phyloP scores from a whole-genome alignment of 2,113 vertebrate species.

The Nettapus auritus region DNA sequence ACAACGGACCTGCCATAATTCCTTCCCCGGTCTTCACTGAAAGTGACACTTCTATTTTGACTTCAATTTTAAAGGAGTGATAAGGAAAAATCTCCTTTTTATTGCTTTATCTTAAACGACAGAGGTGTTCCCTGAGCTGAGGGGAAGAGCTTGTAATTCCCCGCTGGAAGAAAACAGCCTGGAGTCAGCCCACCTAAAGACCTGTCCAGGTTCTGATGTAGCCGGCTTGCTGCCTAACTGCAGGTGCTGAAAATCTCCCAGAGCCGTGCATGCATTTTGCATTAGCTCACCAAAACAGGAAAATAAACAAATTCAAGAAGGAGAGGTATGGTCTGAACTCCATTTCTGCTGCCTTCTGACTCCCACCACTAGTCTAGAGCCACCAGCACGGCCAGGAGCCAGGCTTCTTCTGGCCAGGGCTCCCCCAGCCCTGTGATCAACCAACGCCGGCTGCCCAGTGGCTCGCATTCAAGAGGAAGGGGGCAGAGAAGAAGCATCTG shows the following conservation, averaged over 20 bases:
- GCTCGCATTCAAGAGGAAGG: not conserved
- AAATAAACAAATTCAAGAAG: not conserved
- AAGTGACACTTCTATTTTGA: not conserved
- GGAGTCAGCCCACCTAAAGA: not conserved
- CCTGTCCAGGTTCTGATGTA: not conserved
- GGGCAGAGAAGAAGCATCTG: not conserved
- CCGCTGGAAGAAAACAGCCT: not conserved
- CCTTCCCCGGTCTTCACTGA: not conserved
- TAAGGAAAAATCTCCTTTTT: not conserved
- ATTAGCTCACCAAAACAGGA: not conserved
- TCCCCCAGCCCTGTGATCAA: not conserved
- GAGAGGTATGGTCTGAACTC: not conserved
- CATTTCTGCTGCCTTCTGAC: not conserved
- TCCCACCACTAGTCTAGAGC: not conserved
- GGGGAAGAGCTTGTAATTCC: not conserved
- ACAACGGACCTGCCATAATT: not conserved
- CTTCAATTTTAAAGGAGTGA: not conserved
- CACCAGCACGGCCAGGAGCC: not conserved
- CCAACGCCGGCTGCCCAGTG: not conserved
- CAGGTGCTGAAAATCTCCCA: not conserved
- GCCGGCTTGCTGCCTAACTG: not conserved
- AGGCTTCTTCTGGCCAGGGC: not conserved
- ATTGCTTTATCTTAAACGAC: not conserved
- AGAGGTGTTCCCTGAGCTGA: not conserved
- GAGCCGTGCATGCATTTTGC: not conserved